Base-by-base conservation (phyloP, 2,888 invertebrate species). In the Gasteruption jaculator region DNA sequence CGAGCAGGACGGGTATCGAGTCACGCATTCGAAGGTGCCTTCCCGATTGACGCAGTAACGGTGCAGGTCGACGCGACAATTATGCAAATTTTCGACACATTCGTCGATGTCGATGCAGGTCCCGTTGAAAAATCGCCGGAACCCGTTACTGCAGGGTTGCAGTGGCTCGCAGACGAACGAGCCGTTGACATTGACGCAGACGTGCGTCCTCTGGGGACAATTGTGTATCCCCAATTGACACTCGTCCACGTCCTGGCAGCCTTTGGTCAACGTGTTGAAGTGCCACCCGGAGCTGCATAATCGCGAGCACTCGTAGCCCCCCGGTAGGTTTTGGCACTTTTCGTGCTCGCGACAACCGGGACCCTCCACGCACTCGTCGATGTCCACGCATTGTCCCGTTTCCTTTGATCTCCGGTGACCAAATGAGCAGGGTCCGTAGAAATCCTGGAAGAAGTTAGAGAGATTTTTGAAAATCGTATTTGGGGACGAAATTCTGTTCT, bases 61-160 rank as follows among this genome's bases (percentile, higher is more conserved):
- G 43, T 67, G 61, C 15, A 53, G 43, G 1, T 50, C 39, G 5
- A 57, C 32, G 0, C 48, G 48, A 41, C 66, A 67, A 31, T 52
- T 52, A 54, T 79, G 74, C 19, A 55, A 42, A 1, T 74, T 73
- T 43, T 78, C 77, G 1, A 68, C 50, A 54, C 87, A 87, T 61
- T 86, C 86, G 66, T 87, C 80, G 16, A 85, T 71, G 57, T 86
- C 86, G 68, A 73, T 63, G 54, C 79, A 79, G 18, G 74, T 74
- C 44, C 76, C 77, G 52, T 77, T 73, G 46, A 74, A 76, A 15
- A 46, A 41, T 5, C 61, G 58, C 6, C 55, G 56, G 43, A 53
- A 67, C 11, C 68, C 68, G 3, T 26, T 25, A 2, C 26, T 33
- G 25, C 68, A 68, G 1, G 58, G 54, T 1, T 43, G 52, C 35